Percentiles rank a stretch among this genome's conserved stretches.
phyloP scores from a whole-genome alignment of 2,113 vertebrate species.

The Lonchura striata region DNA sequence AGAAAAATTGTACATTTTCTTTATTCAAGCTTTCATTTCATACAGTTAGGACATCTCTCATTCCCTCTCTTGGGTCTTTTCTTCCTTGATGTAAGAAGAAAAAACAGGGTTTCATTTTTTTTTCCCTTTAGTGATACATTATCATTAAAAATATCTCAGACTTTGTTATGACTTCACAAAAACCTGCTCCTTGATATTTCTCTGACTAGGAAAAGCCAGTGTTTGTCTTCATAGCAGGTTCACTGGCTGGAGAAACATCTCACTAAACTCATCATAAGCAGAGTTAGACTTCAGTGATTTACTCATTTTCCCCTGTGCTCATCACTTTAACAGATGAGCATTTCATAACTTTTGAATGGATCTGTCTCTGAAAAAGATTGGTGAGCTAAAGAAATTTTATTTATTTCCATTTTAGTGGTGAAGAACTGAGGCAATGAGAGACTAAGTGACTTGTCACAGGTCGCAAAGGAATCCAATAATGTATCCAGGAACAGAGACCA shows the following conservation, averaged over 20 bases:
- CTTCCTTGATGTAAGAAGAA: not conserved
- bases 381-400: conserved; percentile 37
- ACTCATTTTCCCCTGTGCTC: conserved; percentile 13
- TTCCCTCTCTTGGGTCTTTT: not conserved
- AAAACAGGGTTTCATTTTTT: not conserved
- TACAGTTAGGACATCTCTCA: not conserved
- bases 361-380: conserved; percentile 22
- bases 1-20: not conserved
- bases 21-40: not conserved
- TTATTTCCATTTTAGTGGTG: conserved; percentile 32
- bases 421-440: conserved; percentile 40
- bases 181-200: not conserved
- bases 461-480: conserved; percentile 37
- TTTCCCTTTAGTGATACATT: not conserved
- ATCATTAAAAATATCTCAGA: not conserved
- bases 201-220: not conserved
- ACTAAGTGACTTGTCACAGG: conserved; percentile 56
- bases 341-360: conserved; percentile 47
- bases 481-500: conserved; percentile 23
- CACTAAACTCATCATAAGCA: not conserved
- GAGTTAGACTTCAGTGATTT: conserved; percentile 39
- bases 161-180: not conserved
- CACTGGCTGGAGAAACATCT: not conserved
- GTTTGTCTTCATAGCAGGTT: not conserved
- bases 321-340: conserved; percentile 15